Percentiles rank a stretch among this genome's conserved stretches.
phyloP scores from a whole-genome alignment of 2,888 invertebrate species.

The Phaedon cochleariae region DNA sequence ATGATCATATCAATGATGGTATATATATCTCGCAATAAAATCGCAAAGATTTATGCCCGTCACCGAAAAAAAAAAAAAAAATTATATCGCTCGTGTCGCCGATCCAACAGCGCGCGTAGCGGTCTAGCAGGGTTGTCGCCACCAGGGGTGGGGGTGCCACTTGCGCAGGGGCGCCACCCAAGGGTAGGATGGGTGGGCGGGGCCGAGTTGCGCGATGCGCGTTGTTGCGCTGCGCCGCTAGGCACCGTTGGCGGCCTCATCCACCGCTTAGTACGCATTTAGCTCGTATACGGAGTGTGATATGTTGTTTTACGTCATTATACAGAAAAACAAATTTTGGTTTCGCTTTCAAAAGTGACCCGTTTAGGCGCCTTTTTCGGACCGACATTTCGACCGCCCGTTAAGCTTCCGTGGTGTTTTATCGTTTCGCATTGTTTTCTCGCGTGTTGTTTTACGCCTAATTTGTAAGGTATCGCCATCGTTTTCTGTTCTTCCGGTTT shows the following conservation, averaged over 20 bases:
- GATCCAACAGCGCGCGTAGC: too few relatives aligned
- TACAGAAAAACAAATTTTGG: conserved; percentile 62
- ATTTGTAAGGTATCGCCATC: conserved; percentile 37
- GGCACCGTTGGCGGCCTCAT: conserved; percentile 51
- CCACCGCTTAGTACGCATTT: conserved; percentile 62
- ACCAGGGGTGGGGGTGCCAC: neutral
- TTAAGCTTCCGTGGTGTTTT: conserved; percentile 5
- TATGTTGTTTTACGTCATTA: conserved; percentile 64
- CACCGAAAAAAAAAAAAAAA: neutral
- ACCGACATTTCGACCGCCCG: conserved; percentile 30
- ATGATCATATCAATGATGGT: too few relatives aligned
- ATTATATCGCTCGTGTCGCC: too few relatives aligned
- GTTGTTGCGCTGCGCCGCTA: conserved; percentile 56
- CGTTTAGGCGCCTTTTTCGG: conserved; percentile 56
- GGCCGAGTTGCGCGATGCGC: conserved; percentile 58
- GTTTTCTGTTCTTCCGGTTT: conserved; percentile 29
- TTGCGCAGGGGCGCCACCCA: too few relatives aligned
- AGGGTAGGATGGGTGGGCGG: conserved; percentile 21
- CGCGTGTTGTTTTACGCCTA: conserved; percentile 36
- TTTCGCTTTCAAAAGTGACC: conserved; percentile 63
- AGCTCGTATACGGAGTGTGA: conserved; percentile 64
- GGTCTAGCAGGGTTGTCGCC: too few relatives aligned
- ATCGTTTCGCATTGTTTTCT: conserved; percentile 28
- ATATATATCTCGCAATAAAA: neutral
- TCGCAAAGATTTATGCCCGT: neutral